Evolutionary conservation across 2,888 invertebrate genomes (phyloP), one percentile per base, ranked within the genome.

Genomic region (Lepidonotus clava): DNA sequence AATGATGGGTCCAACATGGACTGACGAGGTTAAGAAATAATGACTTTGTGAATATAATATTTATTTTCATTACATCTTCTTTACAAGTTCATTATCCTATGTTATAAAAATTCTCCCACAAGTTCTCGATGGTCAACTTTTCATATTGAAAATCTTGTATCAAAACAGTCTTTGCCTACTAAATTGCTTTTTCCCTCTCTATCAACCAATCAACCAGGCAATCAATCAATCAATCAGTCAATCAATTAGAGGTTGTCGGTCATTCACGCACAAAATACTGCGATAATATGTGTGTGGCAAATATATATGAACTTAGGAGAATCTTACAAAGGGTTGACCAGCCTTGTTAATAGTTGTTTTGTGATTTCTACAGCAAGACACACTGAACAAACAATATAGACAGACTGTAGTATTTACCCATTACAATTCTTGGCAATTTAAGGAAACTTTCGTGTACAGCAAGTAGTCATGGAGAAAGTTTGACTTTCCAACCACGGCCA

Each of bases 21-120:
- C 80, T 51, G 41, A 46, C 80, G 80, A 80, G 80, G 80, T 80
- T 80, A 51, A 80, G 80, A 80, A 80, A 80, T 80, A 51, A 80
- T 80, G 80, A 80, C 51, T 46, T 76, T 80, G 80, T 80, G 80
- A 80, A 80, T 80, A 80, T 80, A 80, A 71, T 71, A 71, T 71
- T 77, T 77, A 28, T 46, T 51, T 46, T 80, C 80, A 80, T 80
- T 51, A 80, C 41, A 80, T 80, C 80, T 80, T 80, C 76, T 40
- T 71, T 71, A 71, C 71, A 71, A 71, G 71, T 71, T 71, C 71
- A 71, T 71, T 36, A 71, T 28, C 80, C 80, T 80, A 80, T 41
- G 41, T 80, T 80, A 80, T 80, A 80, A 80, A 80, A 80, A 80
- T 4, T 46, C 80, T 24, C 80, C 32, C 80, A 80, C 34, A 80